These are phyloP conservation scores for Ethmia dodecea DNA, from an alignment of 2,888 invertebrate species.

Conservation along the genomic window DNA sequence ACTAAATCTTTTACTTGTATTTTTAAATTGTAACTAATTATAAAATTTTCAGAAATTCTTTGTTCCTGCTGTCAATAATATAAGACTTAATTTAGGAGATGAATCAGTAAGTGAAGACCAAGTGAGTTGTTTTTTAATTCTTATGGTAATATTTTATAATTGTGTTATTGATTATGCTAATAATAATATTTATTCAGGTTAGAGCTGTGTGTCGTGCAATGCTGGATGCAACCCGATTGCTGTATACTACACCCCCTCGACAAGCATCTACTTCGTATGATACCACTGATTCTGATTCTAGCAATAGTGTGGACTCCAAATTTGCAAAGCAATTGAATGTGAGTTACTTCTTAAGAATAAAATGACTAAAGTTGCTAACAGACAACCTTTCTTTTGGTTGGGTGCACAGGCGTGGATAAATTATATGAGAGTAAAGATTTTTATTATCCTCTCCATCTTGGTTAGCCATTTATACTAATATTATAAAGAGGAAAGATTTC, in stretches of 20 bases:
- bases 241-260: constrained; percentile 77
- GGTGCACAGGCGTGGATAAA: too few species aligned
- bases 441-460: too few species aligned
- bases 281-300: constrained; percentile 73
- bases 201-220: constrained; percentile 86
- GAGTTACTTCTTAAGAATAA: too few species aligned
- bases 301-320: constrained; percentile 67
- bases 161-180: not conserved
- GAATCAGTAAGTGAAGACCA: constrained; percentile 87
- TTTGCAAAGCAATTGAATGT: constrained; percentile 33
- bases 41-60: constrained; percentile 83
- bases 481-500: too few species aligned
- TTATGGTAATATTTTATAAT: constrained; percentile 40
- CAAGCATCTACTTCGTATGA: constrained; percentile 72
- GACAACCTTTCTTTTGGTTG: too few species aligned
- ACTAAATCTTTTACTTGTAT: too few species aligned
- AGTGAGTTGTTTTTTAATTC: too few species aligned
- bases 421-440: too few species aligned
- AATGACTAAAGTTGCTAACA: too few species aligned
- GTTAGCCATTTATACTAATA: too few species aligned
- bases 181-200: constrained; percentile 51
- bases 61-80: constrained; percentile 87
- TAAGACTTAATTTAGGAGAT: constrained; percentile 84
- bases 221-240: constrained; percentile 86
- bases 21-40: too few species aligned